Evolutionary conservation across 2,797 vertebrate species (phyloP), one percentile per base, ranked within the genome.

Genomic region (Rhyacichthys aspro): DNA sequence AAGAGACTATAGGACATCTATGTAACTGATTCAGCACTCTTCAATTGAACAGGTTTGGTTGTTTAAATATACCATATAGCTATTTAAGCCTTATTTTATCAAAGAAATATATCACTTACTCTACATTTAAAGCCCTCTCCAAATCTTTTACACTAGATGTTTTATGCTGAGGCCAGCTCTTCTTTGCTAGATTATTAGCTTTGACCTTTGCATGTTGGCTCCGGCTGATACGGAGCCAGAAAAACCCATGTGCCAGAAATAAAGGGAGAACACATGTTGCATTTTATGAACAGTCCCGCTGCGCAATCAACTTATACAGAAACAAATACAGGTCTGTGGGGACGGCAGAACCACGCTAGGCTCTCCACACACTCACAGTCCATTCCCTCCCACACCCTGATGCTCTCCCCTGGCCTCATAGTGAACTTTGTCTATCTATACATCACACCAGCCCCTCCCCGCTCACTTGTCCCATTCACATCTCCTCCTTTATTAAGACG

Each of bases 241-340:
- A 59, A 61, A 74, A 76, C 4, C 15, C 34, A 61, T 3, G 59
- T 70, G 85, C 84, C 85, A 86, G 79, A 83, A 88, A 87, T 86
- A 89, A 87, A 89, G 66, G 67, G 62, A 61, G 76, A 87, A 82
- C 87, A 86, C 79, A 86, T 88, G 88, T 85, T 88, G 67, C 76
- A 60, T 78, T 86, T 89, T 79, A 85, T 81, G 81, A 84, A 82
- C 54, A 72, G 68, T 57, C 64, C 47, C 32, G 52, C 66, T 28
- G 18, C 41, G 73, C 48, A 77, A 43, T 69, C 23, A 63, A 67
- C 49, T 63, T 59, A 59, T 45, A 57, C 60, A 60, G 68, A 47
- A 69, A 80, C 37, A 55, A 63, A 75, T 46, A 71, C 50, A 34
- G 63, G 73, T 76, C 81, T 54, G 46, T n/a, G 10, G 84, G 75